phyloP scores from a whole-genome alignment of 2,888 invertebrate species.

The Kuschelorhynchus macadamiae region DNA sequence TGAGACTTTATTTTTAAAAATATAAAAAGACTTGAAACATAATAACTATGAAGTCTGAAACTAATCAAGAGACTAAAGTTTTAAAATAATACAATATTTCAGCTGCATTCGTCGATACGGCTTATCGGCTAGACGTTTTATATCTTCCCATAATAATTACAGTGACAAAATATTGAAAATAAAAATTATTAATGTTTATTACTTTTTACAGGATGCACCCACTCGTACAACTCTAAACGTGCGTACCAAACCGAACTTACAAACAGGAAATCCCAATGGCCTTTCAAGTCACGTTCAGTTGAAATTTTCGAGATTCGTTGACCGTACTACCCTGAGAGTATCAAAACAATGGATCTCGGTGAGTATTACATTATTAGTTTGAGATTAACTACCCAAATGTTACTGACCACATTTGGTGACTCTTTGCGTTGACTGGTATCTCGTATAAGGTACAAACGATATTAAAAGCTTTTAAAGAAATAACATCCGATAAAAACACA shows the following conservation, averaged over 20 bases:
- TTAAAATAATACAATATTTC: no score
- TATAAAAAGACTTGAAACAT: no score
- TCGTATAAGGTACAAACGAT: no score
- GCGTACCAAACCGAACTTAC: constrained; percentile 37
- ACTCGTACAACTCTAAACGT: constrained; percentile 38
- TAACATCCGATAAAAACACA: no score
- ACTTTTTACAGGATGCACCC: constrained; percentile 38
- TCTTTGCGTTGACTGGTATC: constrained; percentile 15
- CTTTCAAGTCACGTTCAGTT: constrained; percentile 57
- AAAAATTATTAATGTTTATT: constrained; percentile 11
- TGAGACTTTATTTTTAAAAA: no score
- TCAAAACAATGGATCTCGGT: constrained; percentile 65
- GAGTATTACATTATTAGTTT: constrained; percentile 51
- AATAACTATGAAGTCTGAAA: no score
- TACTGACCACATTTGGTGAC: constrained; percentile 32
- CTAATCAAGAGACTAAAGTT: no score
- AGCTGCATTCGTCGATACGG: no score
- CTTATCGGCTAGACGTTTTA: no score
- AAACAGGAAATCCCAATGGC: constrained; percentile 56
- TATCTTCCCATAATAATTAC: no score
- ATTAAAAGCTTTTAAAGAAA: no score
- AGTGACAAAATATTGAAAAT: no score
- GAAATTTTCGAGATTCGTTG: constrained; percentile 46
- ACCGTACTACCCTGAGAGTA: constrained; percentile 36
- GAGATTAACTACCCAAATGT: constrained; percentile 17